Conservation (phyloP, 2,888 invertebrate species). For the Drosophila demipolita region DNA sequence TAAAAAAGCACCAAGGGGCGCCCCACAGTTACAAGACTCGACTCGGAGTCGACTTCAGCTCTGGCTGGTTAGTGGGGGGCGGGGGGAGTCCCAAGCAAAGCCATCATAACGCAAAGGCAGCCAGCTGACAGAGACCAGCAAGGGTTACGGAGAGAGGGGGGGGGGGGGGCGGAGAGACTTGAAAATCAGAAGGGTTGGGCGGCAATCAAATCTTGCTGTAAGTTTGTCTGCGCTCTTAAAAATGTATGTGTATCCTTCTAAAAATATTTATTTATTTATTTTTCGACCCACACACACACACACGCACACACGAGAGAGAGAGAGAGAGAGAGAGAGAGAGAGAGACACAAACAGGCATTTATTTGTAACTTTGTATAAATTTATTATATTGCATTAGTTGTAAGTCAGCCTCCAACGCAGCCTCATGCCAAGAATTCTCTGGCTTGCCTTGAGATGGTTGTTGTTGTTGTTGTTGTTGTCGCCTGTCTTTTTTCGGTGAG, state of each 20-base stretch:
- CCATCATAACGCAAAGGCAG: slow-evolving; percentile 68
- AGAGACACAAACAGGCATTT: slow-evolving; percentile 49
- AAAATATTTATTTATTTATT: slow-evolving; percentile 82
- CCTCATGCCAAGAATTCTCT: slow-evolving; percentile 49
- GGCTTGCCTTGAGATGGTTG: slow-evolving; percentile 35
- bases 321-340: slow-evolving; percentile 20
- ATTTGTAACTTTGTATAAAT: slow-evolving; percentile 82
- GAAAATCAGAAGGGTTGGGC: slow-evolving; percentile 61
- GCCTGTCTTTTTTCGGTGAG: slow-evolving; percentile 26
- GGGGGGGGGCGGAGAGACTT: slow-evolving; percentile 17
- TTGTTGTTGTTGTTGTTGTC: slow-evolving; percentile 24
- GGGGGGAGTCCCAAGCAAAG: slow-evolving; percentile 29
- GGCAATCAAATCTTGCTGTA: slow-evolving; percentile 49
- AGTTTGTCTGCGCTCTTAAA: slow-evolving; percentile 1
- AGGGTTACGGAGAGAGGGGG: not conserved
- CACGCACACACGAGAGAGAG: slow-evolving; percentile 15
- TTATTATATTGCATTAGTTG: slow-evolving; percentile 83
- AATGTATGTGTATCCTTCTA: slow-evolving; percentile 64
- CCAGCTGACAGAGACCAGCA: slow-evolving; percentile 38
- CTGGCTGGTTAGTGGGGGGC: not conserved
- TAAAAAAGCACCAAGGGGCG: slow-evolving; percentile 57
- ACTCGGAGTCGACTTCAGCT: not conserved
- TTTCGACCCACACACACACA: slow-evolving; percentile 54
- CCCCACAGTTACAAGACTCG: slow-evolving; percentile 25
- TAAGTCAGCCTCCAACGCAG: slow-evolving; percentile 64